phyloP scores from a whole-genome alignment of 1,140 invertebrate genomes.

The Euschistus heros region DNA sequence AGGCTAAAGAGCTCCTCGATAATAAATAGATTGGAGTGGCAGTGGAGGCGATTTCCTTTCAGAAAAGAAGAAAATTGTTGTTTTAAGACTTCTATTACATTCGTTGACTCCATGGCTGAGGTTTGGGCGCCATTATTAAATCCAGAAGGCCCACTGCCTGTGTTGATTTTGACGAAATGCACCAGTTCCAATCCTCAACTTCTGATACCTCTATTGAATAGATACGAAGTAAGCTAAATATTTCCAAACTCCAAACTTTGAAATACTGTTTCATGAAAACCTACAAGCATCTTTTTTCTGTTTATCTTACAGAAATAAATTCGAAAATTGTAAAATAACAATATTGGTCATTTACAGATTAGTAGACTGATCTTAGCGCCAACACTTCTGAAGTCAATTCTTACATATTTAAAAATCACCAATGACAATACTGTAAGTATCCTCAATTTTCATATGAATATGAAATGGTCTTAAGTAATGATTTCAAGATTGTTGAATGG shows the following conservation, averaged over 20 bases:
- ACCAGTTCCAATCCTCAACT: constrained; percentile 62
- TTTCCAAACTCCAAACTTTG: constrained; percentile 5
- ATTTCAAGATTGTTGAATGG: too few species aligned
- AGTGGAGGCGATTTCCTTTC: constrained; percentile 68
- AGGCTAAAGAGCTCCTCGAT: constrained; percentile 67
- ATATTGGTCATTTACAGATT: too few species aligned
- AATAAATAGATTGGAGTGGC: constrained; percentile 71
- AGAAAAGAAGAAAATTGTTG: constrained; percentile 53
- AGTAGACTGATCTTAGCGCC: constrained; percentile 72
- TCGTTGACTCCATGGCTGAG: constrained; percentile 77
- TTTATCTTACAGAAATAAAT: too few species aligned
- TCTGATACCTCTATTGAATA: constrained; percentile 52
- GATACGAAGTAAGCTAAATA: constrained; percentile 47
- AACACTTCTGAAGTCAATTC: constrained; percentile 60
- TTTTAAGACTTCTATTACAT: constrained; percentile 83
- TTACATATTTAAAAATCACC: constrained; percentile 50
- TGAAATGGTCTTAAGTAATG: too few species aligned
- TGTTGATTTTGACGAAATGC: constrained; percentile 60
- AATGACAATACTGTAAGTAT: constrained; percentile 28
- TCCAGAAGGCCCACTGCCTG: constrained; percentile 36
- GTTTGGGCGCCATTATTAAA: constrained; percentile 71
- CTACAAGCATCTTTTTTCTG: too few species aligned
- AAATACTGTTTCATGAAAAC: not conserved
- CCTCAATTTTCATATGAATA: too few species aligned
- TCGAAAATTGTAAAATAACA: too few species aligned